Percentiles rank a stretch among this genome's conserved stretches.
phyloP scores from a whole-genome alignment of 1,140 invertebrate species.

The Hypothenemus hampei region DNA sequence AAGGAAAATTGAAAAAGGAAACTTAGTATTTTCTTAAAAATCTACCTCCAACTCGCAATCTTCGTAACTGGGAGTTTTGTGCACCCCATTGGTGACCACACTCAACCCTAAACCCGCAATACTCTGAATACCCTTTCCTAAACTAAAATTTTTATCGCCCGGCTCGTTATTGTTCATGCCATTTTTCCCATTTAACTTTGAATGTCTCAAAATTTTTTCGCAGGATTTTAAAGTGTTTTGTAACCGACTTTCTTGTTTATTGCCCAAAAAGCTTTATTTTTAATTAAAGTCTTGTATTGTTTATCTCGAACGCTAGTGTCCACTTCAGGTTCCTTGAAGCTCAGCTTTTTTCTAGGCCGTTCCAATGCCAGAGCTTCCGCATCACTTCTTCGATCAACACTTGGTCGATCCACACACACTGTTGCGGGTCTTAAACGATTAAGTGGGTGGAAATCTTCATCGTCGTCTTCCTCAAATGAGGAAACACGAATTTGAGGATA shows the following conservation, averaged over 20 bases:
- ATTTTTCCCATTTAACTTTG: not conserved
- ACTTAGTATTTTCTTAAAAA: not conserved
- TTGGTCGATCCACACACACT: slow-evolving; percentile 44
- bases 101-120: slow-evolving; percentile 19
- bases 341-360: slow-evolving; percentile 75
- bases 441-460: slow-evolving; percentile 38
- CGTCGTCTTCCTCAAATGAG: slow-evolving; percentile 32
- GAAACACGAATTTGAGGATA: slow-evolving; percentile 42
- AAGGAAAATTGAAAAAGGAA: slow-evolving; percentile 1
- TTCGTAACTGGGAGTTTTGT: slow-evolving; percentile 33
- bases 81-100: slow-evolving; percentile 24
- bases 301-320: slow-evolving; percentile 37
- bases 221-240: slow-evolving; percentile 14
- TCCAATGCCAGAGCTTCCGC: slow-evolving; percentile 50
- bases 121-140: slow-evolving; percentile 23
- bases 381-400: slow-evolving; percentile 44
- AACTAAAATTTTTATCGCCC: slow-evolving; percentile 5
- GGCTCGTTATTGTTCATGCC: not conserved
- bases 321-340: slow-evolving; percentile 80
- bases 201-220: slow-evolving; percentile 5
- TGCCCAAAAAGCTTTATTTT: slow-evolving; percentile 8
- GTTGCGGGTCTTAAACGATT: slow-evolving; percentile 45
- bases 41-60: slow-evolving; percentile 41
- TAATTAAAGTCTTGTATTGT: no score
- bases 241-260: not conserved